Percentiles rank a stretch among this genome's conserved stretches.
Evolutionary conservation across 2,888 invertebrate genomes (phyloP).

Genomic region (Tanytarsus gracilentus): DNA sequence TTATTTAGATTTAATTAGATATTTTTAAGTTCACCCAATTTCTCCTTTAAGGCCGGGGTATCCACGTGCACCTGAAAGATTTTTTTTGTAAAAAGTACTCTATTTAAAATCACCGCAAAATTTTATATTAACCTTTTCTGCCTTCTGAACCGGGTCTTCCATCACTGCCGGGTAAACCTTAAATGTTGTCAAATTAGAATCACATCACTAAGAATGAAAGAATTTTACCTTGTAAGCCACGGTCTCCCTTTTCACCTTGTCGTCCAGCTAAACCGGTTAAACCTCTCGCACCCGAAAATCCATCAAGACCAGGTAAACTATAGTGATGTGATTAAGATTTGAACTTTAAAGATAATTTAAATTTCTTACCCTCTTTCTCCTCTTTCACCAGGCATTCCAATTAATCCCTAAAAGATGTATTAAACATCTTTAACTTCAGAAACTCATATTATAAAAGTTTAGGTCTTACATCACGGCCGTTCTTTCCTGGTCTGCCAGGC

Average conservation of each 20-base stretch:
- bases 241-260: slow-evolving; percentile 55
- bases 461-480: slow-evolving; percentile 53
- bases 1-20: no score
- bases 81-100: background rate
- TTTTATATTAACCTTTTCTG: slow-evolving; percentile 48
- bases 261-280: slow-evolving; percentile 61
- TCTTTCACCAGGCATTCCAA: slow-evolving; percentile 60
- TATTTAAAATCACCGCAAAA: background rate
- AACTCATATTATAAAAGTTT: no score
- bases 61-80: slow-evolving; percentile 54
- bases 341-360: background rate
- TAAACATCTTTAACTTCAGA: background rate
- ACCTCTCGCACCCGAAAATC: no score
- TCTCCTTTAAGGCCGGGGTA: slow-evolving; percentile 50
- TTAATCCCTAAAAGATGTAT: slow-evolving; percentile 43
- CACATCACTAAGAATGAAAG: slow-evolving; percentile 38
- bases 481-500: slow-evolving; percentile 62
- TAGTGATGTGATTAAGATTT: background rate
- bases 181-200: slow-evolving; percentile 54
- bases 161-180: slow-evolving; percentile 49
- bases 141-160: slow-evolving; percentile 60
- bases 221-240: slow-evolving; percentile 44
- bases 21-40: slow-evolving; percentile 50
- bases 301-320: no score
- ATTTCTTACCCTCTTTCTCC: slow-evolving; percentile 42